Percentiles rank a stretch among this genome's conserved stretches.
phyloP scores from a whole-genome alignment of 2,797 vertebrate species.

The Silurus lanzhouensis region DNA sequence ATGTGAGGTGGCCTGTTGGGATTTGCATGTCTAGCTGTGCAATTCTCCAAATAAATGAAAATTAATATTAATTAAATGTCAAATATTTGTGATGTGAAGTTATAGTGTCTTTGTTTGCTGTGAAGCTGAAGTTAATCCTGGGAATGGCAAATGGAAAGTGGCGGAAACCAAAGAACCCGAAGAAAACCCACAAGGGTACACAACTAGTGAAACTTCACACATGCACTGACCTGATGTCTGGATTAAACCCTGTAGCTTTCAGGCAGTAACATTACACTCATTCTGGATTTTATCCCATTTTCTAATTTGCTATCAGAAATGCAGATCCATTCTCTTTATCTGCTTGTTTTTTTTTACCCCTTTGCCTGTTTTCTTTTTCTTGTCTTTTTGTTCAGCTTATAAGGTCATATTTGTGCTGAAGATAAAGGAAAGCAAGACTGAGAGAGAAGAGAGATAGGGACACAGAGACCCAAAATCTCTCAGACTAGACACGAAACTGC shows the following conservation, averaged over 20 bases:
- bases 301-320: neutral
- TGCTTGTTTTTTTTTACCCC: neutral
- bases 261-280: neutral
- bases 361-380: neutral
- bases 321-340: neutral
- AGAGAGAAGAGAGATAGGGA: neutral
- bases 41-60: neutral
- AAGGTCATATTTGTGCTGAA: slow-evolving; percentile 40
- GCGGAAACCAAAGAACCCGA: neutral
- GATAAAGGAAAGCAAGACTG: slow-evolving; percentile 41
- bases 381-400: neutral
- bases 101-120: neutral
- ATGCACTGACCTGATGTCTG: neutral
- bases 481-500: slow-evolving; percentile 44
- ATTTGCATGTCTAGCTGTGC: neutral
- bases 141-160: neutral
- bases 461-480: slow-evolving; percentile 21
- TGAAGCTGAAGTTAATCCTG: neutral
- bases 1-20: neutral
- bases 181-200: neutral
- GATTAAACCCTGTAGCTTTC: neutral
- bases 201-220: neutral
- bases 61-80: neutral
- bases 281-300: neutral
- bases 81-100: neutral